phyloP scores from a whole-genome alignment of 2,113 vertebrate species.

The Antechinus flavipes region DNA sequence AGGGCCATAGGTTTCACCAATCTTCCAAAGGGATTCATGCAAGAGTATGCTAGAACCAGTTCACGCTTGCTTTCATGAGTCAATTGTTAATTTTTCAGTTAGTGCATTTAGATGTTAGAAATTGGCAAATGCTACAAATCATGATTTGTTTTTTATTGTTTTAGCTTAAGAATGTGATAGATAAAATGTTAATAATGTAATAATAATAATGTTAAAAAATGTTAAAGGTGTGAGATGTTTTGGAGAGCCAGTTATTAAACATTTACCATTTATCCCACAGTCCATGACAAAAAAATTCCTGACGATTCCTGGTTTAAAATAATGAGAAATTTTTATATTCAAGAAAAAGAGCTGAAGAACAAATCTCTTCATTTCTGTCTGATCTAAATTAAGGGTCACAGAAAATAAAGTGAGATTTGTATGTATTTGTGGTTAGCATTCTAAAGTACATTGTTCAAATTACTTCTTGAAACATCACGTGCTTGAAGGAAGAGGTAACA shows the following conservation, averaged over 20 bases:
- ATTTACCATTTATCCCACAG: background rate
- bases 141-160: no score
- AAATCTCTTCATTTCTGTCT: constrained; percentile 27
- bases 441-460: constrained; percentile 8
- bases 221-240: background rate
- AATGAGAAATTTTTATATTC: background rate
- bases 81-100: no score
- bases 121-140: no score
- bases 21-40: no score
- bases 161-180: no score
- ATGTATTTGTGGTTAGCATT: background rate
- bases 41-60: no score
- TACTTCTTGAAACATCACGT: background rate
- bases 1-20: no score
- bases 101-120: no score
- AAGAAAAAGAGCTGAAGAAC: background rate
- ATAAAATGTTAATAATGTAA: background rate
- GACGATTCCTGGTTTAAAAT: background rate
- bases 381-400: background rate
- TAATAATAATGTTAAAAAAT: no score
- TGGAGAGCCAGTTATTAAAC: background rate
- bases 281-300: background rate
- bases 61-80: no score
- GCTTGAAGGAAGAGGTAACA: background rate
- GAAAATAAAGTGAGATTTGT: background rate